Percentiles rank a stretch among this genome's conserved stretches.
These are phyloP conservation scores for Hesperia comma DNA, from an alignment of 2,888 invertebrate species.

Conservation along the genomic window DNA sequence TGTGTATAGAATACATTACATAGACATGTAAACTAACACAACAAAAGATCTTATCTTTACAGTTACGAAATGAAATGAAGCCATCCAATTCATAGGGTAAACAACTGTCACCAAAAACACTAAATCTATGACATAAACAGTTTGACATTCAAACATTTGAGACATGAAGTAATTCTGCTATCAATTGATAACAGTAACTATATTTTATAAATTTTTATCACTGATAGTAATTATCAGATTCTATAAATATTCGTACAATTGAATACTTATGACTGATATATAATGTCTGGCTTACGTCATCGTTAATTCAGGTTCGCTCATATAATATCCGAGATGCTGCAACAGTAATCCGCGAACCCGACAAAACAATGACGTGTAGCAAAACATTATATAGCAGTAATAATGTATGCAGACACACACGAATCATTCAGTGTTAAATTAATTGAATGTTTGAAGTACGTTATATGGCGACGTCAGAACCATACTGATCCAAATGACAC, in stretches of 20 bases:
- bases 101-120: not conserved
- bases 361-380: too few relatives aligned
- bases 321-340: not conserved
- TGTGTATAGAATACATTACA: not conserved
- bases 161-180: slow-evolving; percentile 30
- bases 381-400: not conserved
- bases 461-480: slow-evolving; percentile 9
- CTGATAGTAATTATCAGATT: slow-evolving; percentile 24
- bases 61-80: slow-evolving; percentile 5
- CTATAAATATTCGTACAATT: slow-evolving; percentile 20
- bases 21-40: not conserved
- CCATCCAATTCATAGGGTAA: not conserved
- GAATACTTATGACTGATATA: not conserved
- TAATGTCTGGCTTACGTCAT: not conserved
- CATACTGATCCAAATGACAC: not conserved
- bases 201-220: slow-evolving; percentile 20
- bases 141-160: slow-evolving; percentile 21
- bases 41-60: not conserved
- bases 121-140: slow-evolving; percentile 4
- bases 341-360: not conserved
- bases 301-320: not conserved
- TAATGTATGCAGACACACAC: not conserved
- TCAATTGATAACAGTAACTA: slow-evolving; percentile 23
- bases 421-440: slow-evolving; percentile 8
- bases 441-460: slow-evolving; percentile 35